These are phyloP conservation scores for Gryllus bimaculatus DNA, from an alignment of 1,140 invertebrate species.

Conservation along the genomic window DNA sequence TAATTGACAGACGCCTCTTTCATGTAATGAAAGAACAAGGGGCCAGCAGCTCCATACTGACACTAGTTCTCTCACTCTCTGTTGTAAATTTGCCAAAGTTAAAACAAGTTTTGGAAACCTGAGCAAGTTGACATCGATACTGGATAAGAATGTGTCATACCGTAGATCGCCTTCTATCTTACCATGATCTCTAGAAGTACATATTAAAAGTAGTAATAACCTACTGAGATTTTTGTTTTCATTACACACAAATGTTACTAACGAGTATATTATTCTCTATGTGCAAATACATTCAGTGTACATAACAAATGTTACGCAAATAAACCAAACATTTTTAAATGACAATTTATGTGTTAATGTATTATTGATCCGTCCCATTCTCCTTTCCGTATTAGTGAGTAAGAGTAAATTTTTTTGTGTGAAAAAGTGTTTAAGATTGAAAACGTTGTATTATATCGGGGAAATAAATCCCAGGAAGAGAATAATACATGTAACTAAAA, in stretches of 20 bases:
- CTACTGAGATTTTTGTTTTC: not conserved
- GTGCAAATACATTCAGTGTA: not conserved
- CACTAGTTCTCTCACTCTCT: not conserved
- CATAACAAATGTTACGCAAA: slow-evolving; percentile 5
- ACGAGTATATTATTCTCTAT: slow-evolving; percentile 1
- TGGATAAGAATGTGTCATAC: not conserved
- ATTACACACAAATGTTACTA: slow-evolving; percentile 5
- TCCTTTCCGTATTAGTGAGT: too few species aligned
- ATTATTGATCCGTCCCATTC: not conserved
- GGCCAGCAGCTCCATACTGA: not conserved
- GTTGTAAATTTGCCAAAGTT: not conserved
- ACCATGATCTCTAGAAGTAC: slow-evolving; percentile 4
- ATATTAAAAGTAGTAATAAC: not conserved
- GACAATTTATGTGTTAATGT: not conserved
- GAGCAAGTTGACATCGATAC: not conserved
- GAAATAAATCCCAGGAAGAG: too few species aligned
- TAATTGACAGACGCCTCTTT: too few species aligned
- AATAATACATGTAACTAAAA: too few species aligned
- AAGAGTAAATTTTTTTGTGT: too few species aligned
- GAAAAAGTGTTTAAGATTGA: too few species aligned
- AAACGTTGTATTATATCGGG: too few species aligned
- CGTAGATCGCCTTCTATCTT: not conserved
- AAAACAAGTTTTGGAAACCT: not conserved
- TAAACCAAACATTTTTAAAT: slow-evolving; percentile 6
- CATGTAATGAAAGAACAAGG: not conserved